Base-by-base conservation (phyloP, 2,888 invertebrate genomes). In the Pteria penguin region DNA sequence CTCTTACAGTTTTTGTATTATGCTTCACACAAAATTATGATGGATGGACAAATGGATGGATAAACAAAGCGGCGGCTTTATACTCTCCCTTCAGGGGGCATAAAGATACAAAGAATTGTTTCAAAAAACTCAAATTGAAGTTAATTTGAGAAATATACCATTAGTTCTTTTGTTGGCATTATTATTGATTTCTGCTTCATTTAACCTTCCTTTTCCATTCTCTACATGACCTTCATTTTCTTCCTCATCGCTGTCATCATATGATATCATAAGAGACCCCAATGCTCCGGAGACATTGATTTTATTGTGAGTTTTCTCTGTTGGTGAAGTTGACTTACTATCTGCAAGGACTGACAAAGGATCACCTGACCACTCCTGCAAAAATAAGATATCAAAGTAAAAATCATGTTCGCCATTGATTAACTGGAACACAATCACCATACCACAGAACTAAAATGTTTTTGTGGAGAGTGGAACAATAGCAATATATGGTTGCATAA, bases 201-300 rank as follows among this genome's bases (percentile, higher is more conserved):
- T 57, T 18, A 24, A 52, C 14, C 67, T 62, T 5, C 18, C 14
- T 14, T 33, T 52, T 27, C 31, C 65, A 2, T 26, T 67, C 18
- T 60, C 18, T n/a, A 32, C 1, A 14, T 33, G 11, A 14, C 8
- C 45, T 36, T 36, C 45, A 22, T 78, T 72, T 5, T 81, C 82
- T 22, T 73, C 74, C 26, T 82, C 79, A 14, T 60, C 67, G 52
- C 68, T 61, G 31, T 73, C 81, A 2, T 68, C 73, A 61, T 86
- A 87, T 2, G 79, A 75, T 11, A 82, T 27, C 14, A 85, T 81
- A 27, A 87, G 75, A 24, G 63, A 72, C 2, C 83, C 83, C 0
- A 87, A 78, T 8, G 79, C 85, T 54, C 84, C 85, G 33, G 80
- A 76, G 36, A 54, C 18, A 14, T 26, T 4, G 32, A 57, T 27